phyloP scores from a whole-genome alignment of 2,113 vertebrate species.

The Eurypyga helias region DNA sequence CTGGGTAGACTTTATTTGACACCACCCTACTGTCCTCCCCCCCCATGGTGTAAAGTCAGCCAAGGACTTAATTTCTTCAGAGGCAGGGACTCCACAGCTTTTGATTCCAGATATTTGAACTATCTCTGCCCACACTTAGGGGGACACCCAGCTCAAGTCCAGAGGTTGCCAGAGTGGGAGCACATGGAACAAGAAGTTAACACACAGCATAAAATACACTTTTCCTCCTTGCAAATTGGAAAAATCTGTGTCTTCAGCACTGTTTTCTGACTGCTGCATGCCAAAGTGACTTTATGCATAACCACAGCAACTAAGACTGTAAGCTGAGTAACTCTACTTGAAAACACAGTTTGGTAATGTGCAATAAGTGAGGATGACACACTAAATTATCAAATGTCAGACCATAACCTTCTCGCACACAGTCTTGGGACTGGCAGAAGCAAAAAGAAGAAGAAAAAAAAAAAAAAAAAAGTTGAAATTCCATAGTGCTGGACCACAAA shows the following conservation, averaged over 20 bases:
- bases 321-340: background rate
- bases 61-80: background rate
- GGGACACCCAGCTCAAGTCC: background rate
- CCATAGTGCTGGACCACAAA: too few relatives aligned
- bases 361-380: background rate
- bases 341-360: background rate
- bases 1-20: background rate
- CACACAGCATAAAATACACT: accelerated
- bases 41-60: background rate
- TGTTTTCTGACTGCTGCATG: background rate
- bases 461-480: too few relatives aligned
- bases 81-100: background rate
- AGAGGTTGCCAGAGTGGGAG: accelerated
- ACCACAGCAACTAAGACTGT: background rate
- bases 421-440: background rate
- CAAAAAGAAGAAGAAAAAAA: background rate
- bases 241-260: background rate
- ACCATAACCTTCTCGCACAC: background rate
- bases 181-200: background rate
- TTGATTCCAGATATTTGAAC: accelerated
- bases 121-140: accelerated
- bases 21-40: background rate
- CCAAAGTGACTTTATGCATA: background rate
- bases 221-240: background rate
- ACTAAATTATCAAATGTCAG: background rate